A percentile compares a stretch with the other conserved stretches of the same genome.
These are phyloP conservation scores for Chionodraco myersi DNA, from an alignment of 2,113 vertebrate species.

Conservation along the genomic window DNA sequence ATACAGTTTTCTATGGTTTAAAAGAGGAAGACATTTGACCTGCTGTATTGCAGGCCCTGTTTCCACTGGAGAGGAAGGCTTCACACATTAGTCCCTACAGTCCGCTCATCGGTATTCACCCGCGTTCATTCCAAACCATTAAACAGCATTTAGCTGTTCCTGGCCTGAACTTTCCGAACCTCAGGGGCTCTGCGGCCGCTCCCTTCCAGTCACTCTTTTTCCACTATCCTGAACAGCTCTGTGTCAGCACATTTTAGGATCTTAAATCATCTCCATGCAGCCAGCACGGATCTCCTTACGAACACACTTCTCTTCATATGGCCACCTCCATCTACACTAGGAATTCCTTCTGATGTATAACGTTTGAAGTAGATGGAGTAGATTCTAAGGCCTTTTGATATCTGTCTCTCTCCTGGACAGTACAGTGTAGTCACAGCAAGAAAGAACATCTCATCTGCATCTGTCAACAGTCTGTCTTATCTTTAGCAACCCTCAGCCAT, in stretches of 20 bases:
- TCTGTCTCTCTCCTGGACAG: neutral
- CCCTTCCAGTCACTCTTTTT: slow-evolving; percentile 29
- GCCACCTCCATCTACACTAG: neutral
- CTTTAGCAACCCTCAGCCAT: slow-evolving; percentile 9
- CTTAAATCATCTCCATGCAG: slow-evolving; percentile 2
- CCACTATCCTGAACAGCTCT: slow-evolving; percentile 42
- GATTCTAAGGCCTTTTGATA: neutral
- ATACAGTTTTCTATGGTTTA: neutral
- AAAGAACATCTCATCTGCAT: slow-evolving; percentile 12
- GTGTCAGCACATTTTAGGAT: slow-evolving; percentile 16
- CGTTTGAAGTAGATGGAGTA: neutral
- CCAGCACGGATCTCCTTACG: neutral
- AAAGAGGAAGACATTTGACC: neutral
- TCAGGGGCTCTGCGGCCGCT: slow-evolving; percentile 38
- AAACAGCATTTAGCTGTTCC: slow-evolving; percentile 61
- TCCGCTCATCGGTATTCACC: slow-evolving; percentile 65
- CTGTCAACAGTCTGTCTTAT: slow-evolving; percentile 15
- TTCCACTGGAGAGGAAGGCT: slow-evolving; percentile 38
- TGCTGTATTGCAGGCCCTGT: slow-evolving; percentile 16
- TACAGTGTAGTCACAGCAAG: neutral
- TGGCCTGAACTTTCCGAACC: slow-evolving; percentile 63
- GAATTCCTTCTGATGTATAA: neutral
- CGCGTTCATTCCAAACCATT: slow-evolving; percentile 71
- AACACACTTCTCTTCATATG: too few species aligned
- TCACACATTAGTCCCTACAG: slow-evolving; percentile 46